A percentile compares a stretch with the other conserved stretches of the same genome.
These are phyloP conservation scores for Caenorhabditis wallacei DNA, from an alignment of 2,888 invertebrate genomes.

Conservation along the genomic window DNA sequence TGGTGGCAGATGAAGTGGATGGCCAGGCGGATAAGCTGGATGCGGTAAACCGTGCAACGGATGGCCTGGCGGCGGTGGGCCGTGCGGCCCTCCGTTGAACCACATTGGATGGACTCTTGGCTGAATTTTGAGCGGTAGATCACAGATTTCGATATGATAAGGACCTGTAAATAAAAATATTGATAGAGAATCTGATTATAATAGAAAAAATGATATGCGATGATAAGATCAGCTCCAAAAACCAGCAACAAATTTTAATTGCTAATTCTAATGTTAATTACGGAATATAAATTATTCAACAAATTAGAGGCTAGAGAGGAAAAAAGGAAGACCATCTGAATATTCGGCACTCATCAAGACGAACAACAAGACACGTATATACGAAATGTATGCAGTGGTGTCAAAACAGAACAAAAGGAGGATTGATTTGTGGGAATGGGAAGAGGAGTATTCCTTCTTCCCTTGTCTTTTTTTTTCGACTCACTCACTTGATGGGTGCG, in stretches of 20 bases:
- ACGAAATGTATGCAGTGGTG: slow-evolving; percentile 23
- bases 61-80: slow-evolving; percentile 24
- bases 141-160: slow-evolving; percentile 17
- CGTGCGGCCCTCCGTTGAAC: slow-evolving; percentile 34
- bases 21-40: slow-evolving; percentile 48
- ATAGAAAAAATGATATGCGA: neutral
- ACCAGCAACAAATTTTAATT: neutral
- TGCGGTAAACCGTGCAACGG: slow-evolving; percentile 35
- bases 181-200: too few species aligned
- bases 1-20: slow-evolving; percentile 43
- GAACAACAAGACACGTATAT: slow-evolving; percentile 12
- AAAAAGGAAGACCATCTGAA: neutral
- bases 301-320: neutral
- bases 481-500: neutral
- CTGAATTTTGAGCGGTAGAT: neutral
- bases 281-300: neutral
- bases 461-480: neutral
- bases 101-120: slow-evolving; percentile 27
- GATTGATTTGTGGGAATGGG: slow-evolving; percentile 38
- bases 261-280: slow-evolving; percentile 4
- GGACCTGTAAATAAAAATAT: neutral
- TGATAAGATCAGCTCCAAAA: neutral
- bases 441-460: neutral
- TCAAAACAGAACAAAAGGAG: slow-evolving; percentile 28
- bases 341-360: slow-evolving; percentile 7